These are phyloP conservation scores for Oophaga pumilio DNA, from an alignment of 2,113 vertebrate species.

Conservation along the genomic window DNA sequence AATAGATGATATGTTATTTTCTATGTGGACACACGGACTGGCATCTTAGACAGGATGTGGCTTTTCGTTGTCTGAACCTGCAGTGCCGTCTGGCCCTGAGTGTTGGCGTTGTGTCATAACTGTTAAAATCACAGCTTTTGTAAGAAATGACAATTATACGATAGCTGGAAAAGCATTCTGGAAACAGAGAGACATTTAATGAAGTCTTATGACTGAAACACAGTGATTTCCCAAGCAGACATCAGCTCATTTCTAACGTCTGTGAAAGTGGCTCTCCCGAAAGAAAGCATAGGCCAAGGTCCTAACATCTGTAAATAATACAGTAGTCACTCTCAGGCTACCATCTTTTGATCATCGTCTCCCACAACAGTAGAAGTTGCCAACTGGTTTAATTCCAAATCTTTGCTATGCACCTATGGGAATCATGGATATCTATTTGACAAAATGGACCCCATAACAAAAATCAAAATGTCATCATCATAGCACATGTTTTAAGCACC, in stretches of 20 bases:
- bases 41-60: slow-evolving; percentile 32
- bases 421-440: too few relatives aligned
- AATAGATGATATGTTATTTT: slow-evolving; percentile 48
- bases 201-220: not conserved
- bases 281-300: not conserved
- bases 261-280: not conserved
- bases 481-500: too few relatives aligned
- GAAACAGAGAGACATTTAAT: not conserved
- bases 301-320: too few relatives aligned
- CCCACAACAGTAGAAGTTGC: too few relatives aligned
- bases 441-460: too few relatives aligned
- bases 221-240: not conserved
- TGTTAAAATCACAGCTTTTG: slow-evolving; percentile 5
- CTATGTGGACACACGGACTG: slow-evolving; percentile 16
- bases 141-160: not conserved
- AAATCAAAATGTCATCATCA: too few relatives aligned
- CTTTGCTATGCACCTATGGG: too few relatives aligned
- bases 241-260: not conserved
- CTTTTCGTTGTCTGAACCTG: slow-evolving; percentile 27
- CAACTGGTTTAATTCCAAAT: too few relatives aligned
- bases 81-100: not conserved
- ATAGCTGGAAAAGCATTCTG: not conserved
- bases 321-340: too few relatives aligned
- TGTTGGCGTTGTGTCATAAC: slow-evolving; percentile 9
- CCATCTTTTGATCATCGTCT: too few relatives aligned